Conservation (phyloP, 2,113 vertebrate genomes). For the Chrysemys picta region DNA sequence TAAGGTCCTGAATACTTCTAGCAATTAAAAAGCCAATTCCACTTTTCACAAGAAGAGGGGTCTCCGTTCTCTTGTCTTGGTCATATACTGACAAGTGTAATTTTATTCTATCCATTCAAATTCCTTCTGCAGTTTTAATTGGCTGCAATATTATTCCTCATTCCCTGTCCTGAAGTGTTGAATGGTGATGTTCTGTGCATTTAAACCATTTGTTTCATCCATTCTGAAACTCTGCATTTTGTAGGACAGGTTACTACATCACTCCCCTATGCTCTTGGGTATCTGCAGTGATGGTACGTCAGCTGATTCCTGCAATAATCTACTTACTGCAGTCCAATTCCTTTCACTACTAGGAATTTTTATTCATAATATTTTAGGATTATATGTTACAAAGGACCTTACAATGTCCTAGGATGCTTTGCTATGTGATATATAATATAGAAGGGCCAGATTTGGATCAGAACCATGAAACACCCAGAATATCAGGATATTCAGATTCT, state of each 20-base stretch:
- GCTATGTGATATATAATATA: neutral
- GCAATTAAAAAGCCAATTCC: constrained; percentile 40
- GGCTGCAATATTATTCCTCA: constrained; percentile 44
- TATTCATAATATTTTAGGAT: neutral
- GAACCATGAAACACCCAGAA: neutral
- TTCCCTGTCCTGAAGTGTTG: constrained; percentile 11
- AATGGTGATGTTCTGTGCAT: neutral
- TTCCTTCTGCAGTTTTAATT: constrained; percentile 39
- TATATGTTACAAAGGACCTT: neutral
- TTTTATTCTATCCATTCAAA: constrained; percentile 40
- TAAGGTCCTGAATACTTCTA: neutral
- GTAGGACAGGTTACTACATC: neutral
- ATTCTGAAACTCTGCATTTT: neutral
- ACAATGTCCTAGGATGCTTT: neutral
- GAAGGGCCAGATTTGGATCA: neutral
- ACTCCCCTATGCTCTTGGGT: neutral
- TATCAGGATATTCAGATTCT: neutral
- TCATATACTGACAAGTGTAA: constrained; percentile 38
- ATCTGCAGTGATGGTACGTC: neutral
- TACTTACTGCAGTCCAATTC: neutral
- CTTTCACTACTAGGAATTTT: neutral
- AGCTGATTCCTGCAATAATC: constrained; percentile 28
- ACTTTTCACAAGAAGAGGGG: constrained; percentile 1
- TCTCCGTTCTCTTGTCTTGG: constrained; percentile 49
- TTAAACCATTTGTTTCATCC: constrained; percentile 37